phyloP scores from a whole-genome alignment of 2,113 vertebrate genomes.

The Cryptoleucopteryx plumbea region DNA sequence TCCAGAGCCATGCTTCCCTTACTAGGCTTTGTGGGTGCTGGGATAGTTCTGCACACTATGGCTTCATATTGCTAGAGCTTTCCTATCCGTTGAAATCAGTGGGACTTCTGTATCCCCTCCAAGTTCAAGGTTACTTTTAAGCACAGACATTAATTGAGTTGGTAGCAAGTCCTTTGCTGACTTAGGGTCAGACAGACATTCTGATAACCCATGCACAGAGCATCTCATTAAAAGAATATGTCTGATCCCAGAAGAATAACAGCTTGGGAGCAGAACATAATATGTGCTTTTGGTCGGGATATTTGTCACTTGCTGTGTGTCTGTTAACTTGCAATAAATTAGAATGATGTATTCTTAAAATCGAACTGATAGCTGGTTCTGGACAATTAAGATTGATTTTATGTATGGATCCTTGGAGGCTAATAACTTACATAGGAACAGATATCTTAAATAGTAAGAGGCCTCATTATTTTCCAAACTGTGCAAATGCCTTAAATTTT shows the following conservation, averaged over 20 bases:
- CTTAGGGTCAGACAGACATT: not conserved
- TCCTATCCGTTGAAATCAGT: not conserved
- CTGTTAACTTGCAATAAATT: not conserved
- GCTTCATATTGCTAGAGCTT: not conserved
- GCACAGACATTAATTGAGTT: not conserved
- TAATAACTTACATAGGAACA: not conserved
- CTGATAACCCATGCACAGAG: not conserved
- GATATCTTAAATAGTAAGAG: not conserved
- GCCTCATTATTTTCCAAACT: not conserved
- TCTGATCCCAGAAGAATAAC: not conserved
- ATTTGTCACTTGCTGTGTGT: not conserved
- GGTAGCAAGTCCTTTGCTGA: not conserved
- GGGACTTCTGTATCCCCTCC: not conserved
- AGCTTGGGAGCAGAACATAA: not conserved
- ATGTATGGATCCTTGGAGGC: not conserved
- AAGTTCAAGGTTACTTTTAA: not conserved
- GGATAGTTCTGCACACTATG: not conserved
- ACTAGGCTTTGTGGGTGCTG: not conserved
- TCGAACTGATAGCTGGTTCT: not conserved
- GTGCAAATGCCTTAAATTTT: not conserved
- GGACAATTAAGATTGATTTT: conserved; percentile 1
- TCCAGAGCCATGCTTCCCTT: not conserved
- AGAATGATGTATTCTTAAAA: not conserved
- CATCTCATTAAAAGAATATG: not conserved
- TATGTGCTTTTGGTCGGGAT: not conserved